Conservation (phyloP, 2,797 vertebrate genomes). For the Notolepis coatsorum region DNA sequence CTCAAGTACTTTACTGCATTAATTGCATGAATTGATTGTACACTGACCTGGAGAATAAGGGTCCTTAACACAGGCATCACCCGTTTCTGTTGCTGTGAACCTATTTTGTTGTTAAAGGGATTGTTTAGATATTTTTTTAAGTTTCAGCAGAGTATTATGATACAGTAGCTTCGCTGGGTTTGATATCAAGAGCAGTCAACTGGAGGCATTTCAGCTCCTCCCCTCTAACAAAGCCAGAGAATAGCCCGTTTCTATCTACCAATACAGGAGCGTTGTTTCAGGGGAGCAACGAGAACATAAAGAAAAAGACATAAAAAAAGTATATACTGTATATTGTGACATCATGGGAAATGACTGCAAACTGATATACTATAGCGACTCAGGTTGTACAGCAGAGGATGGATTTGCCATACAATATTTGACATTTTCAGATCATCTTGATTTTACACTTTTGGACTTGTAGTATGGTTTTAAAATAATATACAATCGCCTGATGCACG, state of each 20-base stretch:
- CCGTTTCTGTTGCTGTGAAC: too few species aligned
- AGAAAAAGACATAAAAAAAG: not conserved
- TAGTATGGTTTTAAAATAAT: too few species aligned
- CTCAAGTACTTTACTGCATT: not conserved
- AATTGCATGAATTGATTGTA: not conserved
- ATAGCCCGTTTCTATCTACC: not conserved
- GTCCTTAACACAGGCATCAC: not conserved
- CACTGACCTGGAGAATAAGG: not conserved
- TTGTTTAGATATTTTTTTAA: too few species aligned
- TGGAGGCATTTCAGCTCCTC: conserved; percentile 1
- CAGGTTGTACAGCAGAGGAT: not conserved
- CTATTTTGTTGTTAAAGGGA: not conserved
- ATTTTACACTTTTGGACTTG: too few species aligned
- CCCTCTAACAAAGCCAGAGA: not conserved
- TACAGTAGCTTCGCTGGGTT: not conserved
- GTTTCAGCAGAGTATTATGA: too few species aligned
- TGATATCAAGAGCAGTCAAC: not conserved
- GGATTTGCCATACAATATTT: not conserved
- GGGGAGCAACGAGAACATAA: not conserved
- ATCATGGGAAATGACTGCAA: not conserved
- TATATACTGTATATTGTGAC: conserved; percentile 2
- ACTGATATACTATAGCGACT: not conserved
- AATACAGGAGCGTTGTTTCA: conserved; percentile 2
- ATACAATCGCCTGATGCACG: too few species aligned
- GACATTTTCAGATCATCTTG: not conserved